Evolutionary conservation across 2,797 vertebrate species (phyloP), one percentile per base, ranked within the genome.

Genomic region (Oryzias sinensis): DNA sequence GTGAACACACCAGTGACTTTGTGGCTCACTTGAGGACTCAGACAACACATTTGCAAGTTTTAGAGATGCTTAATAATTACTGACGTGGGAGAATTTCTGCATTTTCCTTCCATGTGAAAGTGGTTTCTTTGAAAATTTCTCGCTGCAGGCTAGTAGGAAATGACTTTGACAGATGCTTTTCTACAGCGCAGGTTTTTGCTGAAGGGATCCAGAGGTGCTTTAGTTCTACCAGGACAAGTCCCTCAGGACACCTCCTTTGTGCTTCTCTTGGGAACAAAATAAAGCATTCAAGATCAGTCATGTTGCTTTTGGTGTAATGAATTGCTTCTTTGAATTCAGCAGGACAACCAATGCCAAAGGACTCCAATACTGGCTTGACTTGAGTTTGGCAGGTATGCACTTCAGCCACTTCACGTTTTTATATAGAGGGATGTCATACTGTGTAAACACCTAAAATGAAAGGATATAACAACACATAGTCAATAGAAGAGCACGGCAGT

Each of bases 21-120:
- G 53, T 20, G 59, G 63, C 42, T 40, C 61, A 29, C 56, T 44
- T 52, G 24, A 77, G 68, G 55, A 49, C 16, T 22, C 37, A 15
- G 2, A 29, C 25, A 7, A 24, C 25, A 37, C 33, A 6, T 11
- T 18, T 66, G 59, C 6, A 71, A 67, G 49, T 56, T 5, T 14
- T 54, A 64, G 57, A 47, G 56, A 62, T 68, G 58, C n/a, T 62
- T 70, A 72, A 69, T 74, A 59, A 68, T 67, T 67, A 66, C 57
- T 37, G 51, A 43, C 40, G 29, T 42, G 56, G 14, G 37, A 20
- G 62, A 42, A 62, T 45, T 49, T 55, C 43, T 41, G 54, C 18
- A 14, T 43, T 62, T 43, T 27, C 53, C 62, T 20, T 16, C 43
- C 1, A 3, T 54, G 64, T 51, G 56, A 61, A 40, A 43, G 51